phyloP scores from a whole-genome alignment of 2,113 vertebrate species.

The Pseudolaguvia tuberculata region DNA sequence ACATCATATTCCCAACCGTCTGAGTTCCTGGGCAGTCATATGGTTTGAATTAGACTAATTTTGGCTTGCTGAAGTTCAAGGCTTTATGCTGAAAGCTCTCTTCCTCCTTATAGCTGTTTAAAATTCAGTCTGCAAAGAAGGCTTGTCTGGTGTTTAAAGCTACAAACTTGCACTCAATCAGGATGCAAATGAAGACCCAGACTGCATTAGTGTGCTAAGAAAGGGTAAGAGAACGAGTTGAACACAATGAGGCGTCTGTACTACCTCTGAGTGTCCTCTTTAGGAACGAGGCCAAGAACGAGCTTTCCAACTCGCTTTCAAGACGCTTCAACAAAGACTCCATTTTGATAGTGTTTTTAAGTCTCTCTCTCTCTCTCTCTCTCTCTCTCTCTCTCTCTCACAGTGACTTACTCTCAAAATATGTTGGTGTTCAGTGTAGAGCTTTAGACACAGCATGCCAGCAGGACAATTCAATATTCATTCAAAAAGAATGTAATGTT shows the following conservation, averaged over 20 bases:
- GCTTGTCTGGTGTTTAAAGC: background rate
- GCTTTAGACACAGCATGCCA: too few relatives aligned
- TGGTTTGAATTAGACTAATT: slow-evolving; percentile 7
- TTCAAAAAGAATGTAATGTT: too few relatives aligned
- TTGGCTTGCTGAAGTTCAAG: background rate
- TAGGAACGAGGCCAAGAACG: slow-evolving; percentile 78
- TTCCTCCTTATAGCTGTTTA: background rate
- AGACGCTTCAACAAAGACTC: slow-evolving; percentile 29
- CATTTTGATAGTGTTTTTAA: background rate
- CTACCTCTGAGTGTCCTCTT: slow-evolving; percentile 79
- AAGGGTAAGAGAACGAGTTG: slow-evolving; percentile 62
- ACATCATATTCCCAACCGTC: background rate
- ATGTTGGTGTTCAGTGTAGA: too few relatives aligned
- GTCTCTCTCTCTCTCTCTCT: background rate
- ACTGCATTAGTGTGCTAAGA: slow-evolving; percentile 49
- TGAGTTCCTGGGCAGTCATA: background rate
- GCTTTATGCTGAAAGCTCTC: background rate
- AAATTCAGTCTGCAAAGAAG: background rate
- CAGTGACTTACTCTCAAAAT: background rate
- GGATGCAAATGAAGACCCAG: slow-evolving; percentile 51
- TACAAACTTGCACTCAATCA: slow-evolving; percentile 25
- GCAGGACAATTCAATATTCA: too few relatives aligned
- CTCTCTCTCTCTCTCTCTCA: background rate
- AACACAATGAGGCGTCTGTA: slow-evolving; percentile 87
- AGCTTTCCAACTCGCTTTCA: slow-evolving; percentile 57